Evolutionary conservation across 2,888 invertebrate genomes (phyloP), one percentile per base, ranked within the genome.

Genomic region (Eucera pruinosa): DNA sequence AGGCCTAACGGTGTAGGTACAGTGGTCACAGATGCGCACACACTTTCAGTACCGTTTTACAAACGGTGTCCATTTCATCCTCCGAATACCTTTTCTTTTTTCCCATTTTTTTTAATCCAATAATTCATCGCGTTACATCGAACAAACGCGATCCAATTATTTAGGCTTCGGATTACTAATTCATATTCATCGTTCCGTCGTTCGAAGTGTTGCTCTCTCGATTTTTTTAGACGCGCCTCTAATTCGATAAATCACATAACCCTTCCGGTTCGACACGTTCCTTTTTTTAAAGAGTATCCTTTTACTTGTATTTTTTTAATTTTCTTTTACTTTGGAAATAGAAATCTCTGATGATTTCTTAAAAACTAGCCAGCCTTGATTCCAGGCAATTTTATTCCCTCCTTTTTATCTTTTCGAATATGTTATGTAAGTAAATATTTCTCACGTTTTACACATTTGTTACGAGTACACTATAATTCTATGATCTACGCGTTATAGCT

Each of bases 1-100:
- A 54, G 54, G 54, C 54, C 54, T 54, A 54, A 54, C 54, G 54
- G 54, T 54, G 33, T 54, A 54, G 54, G 54, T 54, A 54, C 54
- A 54, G 54, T 54, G 54, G 54, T 54, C 54, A 54, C 54, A 54
- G 33, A 36, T 20, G 33, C 13, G 33, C 54, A 36, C 54, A 54
- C 54, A 54, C 33, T 54, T 54, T 54, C 54, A 50, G 27, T 20
- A 54, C 20, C 54, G 7, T 54, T 36, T 54, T 7, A 15, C 6
- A 36, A 36, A 20, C 33, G 54, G 15, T 36, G 11, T 20, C 18
- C n/a, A n/a, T n/a, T n/a, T n/a, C n/a, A n/a, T n/a, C n/a, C n/a
- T n/a, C n/a, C n/a, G n/a, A n/a, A n/a, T 11, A 9, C 6, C 9
- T 9, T n/a, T 11, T 1, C 4, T 9, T 50, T n/a, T 15, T 25